Conservation (phyloP, 2,113 vertebrate species). For the Kryptolebias marmoratus region DNA sequence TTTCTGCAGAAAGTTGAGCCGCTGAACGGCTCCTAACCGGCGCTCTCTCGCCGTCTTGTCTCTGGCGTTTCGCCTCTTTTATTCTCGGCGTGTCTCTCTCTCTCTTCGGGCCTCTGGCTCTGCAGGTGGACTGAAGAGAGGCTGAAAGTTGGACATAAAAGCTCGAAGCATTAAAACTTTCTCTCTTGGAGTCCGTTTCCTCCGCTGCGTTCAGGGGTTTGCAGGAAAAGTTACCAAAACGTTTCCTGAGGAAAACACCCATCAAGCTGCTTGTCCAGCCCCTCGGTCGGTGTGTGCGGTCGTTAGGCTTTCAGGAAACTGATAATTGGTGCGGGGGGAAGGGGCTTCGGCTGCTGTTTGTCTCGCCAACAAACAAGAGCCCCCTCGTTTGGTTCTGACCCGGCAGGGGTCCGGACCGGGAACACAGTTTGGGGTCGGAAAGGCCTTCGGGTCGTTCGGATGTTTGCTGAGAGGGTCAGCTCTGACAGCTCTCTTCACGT, state of each 20-base stretch:
- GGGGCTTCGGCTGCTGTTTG: neutral
- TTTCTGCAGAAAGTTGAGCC: no score
- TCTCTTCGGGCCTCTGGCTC: slow-evolving; percentile 32
- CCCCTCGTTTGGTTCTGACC: no score
- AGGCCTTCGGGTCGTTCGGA: no score
- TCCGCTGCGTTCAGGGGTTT: neutral
- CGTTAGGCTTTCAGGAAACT: slow-evolving; percentile 12
- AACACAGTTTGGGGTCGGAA: no score
- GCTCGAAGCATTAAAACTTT: no score
- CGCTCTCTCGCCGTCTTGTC: neutral
- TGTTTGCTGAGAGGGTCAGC: no score
- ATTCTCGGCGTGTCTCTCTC: slow-evolving; percentile 27
- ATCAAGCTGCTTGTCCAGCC: neutral
- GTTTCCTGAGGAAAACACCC: no score
- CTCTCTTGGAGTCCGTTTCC: neutral
- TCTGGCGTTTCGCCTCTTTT: slow-evolving; percentile 9
- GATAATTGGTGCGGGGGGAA: slow-evolving; percentile 18
- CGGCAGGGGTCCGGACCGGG: no score
- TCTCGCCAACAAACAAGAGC: slow-evolving; percentile 3
- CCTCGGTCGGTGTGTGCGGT: neutral
- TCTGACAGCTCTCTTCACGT: no score
- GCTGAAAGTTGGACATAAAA: neutral
- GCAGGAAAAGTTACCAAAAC: neutral
- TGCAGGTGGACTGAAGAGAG: neutral
- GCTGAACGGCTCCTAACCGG: neutral